Percentiles rank a stretch among this genome's conserved stretches.
phyloP scores from a whole-genome alignment of 2,888 invertebrate genomes.

The Gastracanthus pulcherrimus region DNA sequence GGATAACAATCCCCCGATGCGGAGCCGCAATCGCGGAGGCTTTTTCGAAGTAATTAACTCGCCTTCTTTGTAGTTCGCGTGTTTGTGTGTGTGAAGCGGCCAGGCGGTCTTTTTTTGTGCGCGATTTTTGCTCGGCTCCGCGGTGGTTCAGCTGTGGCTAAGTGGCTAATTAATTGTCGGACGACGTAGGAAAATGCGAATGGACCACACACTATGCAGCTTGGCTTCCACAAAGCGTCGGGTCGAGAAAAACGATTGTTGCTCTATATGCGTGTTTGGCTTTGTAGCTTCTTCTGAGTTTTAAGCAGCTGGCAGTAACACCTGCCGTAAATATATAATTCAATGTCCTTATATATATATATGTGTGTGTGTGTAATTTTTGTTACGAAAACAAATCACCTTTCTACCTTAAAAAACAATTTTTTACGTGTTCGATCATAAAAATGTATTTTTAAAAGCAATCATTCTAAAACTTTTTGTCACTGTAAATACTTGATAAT shows the following conservation, averaged over 20 bases:
- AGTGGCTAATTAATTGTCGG: constrained; percentile 51
- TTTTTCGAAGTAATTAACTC: constrained; percentile 45
- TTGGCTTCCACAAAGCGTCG: not conserved
- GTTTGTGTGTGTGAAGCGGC: not conserved
- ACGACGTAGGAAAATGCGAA: constrained; percentile 13
- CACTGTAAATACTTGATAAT: too few relatives aligned
- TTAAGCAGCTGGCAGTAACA: not conserved
- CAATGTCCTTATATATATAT: not conserved
- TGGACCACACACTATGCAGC: not conserved
- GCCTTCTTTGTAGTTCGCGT: constrained; percentile 21
- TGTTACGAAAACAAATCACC: too few relatives aligned
- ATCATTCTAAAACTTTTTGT: too few relatives aligned
- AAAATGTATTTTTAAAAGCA: too few relatives aligned
- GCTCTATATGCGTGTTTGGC: not conserved
- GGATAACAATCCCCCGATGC: not conserved
- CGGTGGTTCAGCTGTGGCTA: constrained; percentile 7
- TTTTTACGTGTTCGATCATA: too few relatives aligned
- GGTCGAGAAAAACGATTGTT: not conserved
- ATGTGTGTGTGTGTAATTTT: too few relatives aligned
- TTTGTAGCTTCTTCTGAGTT: not conserved
- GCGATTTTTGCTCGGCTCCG: not conserved
- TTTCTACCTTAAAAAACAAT: too few relatives aligned
- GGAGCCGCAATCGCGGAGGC: not conserved
- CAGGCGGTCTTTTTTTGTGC: not conserved
- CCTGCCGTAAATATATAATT: not conserved